Percentiles rank a stretch among this genome's conserved stretches.
Conservation (phyloP, 2,888 invertebrate species). For the Rhyacophila evoluta region DNA sequence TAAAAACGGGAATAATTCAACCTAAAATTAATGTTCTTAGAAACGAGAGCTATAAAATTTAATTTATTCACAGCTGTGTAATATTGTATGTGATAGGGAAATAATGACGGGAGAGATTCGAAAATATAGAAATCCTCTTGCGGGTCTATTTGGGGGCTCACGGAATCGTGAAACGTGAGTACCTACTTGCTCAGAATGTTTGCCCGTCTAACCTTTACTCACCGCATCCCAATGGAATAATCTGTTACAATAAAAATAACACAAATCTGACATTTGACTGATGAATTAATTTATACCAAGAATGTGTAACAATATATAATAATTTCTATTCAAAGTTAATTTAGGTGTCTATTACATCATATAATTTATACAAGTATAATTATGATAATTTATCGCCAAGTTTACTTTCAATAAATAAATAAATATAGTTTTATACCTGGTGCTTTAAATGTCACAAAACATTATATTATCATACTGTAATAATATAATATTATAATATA, state of each 20-base stretch:
- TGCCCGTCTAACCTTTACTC: not conserved
- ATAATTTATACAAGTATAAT: too few relatives aligned
- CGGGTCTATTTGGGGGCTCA: conserved; percentile 61
- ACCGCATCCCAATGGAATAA: not conserved
- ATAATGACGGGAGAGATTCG: conserved; percentile 61
- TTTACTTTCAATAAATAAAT: too few relatives aligned
- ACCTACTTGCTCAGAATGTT: conserved; percentile 11
- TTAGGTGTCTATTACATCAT: too few relatives aligned
- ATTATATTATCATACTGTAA: too few relatives aligned
- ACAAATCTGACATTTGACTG: not conserved
- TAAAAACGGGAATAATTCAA: too few relatives aligned
- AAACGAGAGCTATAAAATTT: too few relatives aligned
- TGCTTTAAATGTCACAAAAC: too few relatives aligned
- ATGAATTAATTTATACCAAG: not conserved
- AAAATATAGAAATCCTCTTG: conserved; percentile 63
- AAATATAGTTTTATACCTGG: too few relatives aligned
- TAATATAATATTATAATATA: too few relatives aligned
- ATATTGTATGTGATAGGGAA: conserved; percentile 62
- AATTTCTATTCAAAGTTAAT: not conserved
- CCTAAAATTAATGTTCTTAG: too few relatives aligned
- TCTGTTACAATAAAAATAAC: not conserved
- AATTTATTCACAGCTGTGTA: not conserved
- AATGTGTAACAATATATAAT: not conserved
- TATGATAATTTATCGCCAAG: too few relatives aligned
- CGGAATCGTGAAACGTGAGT: conserved; percentile 52